phyloP scores from a whole-genome alignment of 2,888 invertebrate species.

The Troides aeacus region DNA sequence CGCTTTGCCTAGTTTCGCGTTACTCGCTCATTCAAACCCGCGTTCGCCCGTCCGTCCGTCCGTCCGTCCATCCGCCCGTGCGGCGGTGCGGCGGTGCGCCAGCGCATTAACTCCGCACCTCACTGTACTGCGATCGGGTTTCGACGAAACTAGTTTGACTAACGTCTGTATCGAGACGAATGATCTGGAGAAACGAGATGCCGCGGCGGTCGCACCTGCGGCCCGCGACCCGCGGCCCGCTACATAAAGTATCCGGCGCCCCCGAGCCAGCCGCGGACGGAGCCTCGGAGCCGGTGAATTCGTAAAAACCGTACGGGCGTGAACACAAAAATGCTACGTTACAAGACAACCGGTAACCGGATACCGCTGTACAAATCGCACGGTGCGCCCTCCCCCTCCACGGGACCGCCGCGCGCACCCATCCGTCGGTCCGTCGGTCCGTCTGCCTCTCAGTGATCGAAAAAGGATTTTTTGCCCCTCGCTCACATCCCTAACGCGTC shows the following conservation, averaged over 20 bases:
- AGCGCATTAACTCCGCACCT: no score
- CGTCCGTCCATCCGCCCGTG: no score
- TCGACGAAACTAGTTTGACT: slow-evolving; percentile 66
- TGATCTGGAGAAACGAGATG: slow-evolving; percentile 70
- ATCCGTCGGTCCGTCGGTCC: slow-evolving; percentile 21
- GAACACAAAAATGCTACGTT: slow-evolving; percentile 56
- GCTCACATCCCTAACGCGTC: slow-evolving; percentile 70
- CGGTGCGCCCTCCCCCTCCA: slow-evolving; percentile 47
- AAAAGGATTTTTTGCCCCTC: slow-evolving; percentile 47
- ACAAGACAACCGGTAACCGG: slow-evolving; percentile 75
- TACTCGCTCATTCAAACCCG: slow-evolving; percentile 45
- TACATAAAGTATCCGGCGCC: slow-evolving; percentile 46
- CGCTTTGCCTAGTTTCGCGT: no score
- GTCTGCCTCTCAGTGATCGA: slow-evolving; percentile 24
- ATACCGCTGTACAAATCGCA: slow-evolving; percentile 70
- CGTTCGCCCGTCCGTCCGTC: slow-evolving; percentile 27
- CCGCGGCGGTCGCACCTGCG: slow-evolving; percentile 35
- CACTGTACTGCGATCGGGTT: slow-evolving; percentile 69
- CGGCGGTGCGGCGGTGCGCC: no score
- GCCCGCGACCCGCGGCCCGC: slow-evolving; percentile 38
- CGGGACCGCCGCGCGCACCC: slow-evolving; percentile 20
- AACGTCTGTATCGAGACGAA: slow-evolving; percentile 67
- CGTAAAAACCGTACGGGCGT: slow-evolving; percentile 47
- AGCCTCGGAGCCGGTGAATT: slow-evolving; percentile 57
- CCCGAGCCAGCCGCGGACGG: slow-evolving; percentile 43